Evolutionary conservation across 2,113 vertebrate species (phyloP).

Genomic region (Lichenostomus cassidix): DNA sequence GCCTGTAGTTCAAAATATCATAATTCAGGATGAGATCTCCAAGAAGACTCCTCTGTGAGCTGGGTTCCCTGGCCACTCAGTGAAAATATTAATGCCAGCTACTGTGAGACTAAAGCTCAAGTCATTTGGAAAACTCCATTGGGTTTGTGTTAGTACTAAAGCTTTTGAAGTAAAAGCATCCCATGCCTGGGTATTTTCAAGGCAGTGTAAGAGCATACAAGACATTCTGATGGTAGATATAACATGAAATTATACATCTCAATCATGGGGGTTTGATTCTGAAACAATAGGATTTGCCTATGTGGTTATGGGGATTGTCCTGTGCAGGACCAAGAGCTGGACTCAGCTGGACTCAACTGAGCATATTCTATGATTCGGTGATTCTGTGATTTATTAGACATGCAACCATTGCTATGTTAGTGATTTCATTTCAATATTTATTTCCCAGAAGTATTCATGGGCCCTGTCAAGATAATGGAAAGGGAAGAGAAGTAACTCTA

Average conservation of each 20-base stretch:
- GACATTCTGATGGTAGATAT: neutral
- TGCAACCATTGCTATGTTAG: neutral
- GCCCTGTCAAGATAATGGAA: neutral
- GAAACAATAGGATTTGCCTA: neutral
- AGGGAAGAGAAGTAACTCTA: neutral
- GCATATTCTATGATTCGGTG: neutral
- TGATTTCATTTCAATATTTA: neutral
- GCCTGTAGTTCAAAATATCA: neutral
- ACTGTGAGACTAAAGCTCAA: neutral
- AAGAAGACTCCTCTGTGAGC: neutral
- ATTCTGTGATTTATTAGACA: neutral
- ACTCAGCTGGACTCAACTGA: no score
- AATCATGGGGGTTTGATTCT: neutral
- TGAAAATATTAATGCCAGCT: neutral
- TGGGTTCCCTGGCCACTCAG: neutral
- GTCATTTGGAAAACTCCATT: neutral
- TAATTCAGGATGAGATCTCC: neutral
- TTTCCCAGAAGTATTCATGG: neutral
- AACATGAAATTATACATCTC: neutral
- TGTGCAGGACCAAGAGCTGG: neutral
- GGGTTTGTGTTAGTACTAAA: neutral
- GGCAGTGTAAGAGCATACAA: neutral
- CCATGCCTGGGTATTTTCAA: neutral
- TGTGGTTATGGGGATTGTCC: neutral
- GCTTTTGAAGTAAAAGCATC: neutral